A percentile compares a stretch with the other conserved stretches of the same genome.
Conservation (phyloP, 2,888 invertebrate genomes). For the Phorcus lineatus region DNA sequence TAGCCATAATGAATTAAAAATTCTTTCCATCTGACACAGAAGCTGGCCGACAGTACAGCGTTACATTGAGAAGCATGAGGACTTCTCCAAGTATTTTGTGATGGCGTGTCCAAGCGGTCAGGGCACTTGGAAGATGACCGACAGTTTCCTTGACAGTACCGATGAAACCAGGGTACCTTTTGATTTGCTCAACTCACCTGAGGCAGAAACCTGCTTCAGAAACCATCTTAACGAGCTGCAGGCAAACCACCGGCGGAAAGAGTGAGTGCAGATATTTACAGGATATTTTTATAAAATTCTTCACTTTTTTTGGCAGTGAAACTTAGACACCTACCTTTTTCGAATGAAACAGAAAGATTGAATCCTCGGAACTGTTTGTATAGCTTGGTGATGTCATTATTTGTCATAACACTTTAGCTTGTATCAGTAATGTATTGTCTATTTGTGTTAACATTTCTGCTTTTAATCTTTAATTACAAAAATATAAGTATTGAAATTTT, state of each 20-base stretch:
- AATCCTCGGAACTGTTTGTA: too few species aligned
- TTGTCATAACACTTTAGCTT: too few species aligned
- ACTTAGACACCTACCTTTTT: too few species aligned
- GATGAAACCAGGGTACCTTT: conserved; percentile 89
- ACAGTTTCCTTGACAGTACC: conserved; percentile 80
- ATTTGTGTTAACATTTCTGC: too few species aligned
- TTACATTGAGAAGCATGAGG: conserved; percentile 91
- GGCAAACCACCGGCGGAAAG: conserved; percentile 92
- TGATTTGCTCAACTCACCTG: conserved; percentile 91
- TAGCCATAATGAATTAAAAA: too few species aligned
- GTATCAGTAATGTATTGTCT: too few species aligned
- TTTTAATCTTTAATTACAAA: too few species aligned
- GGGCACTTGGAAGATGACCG: conserved; percentile 86
- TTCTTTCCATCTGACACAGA: conserved; percentile 76
- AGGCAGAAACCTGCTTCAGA: conserved; percentile 93
- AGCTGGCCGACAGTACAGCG: conserved; percentile 93
- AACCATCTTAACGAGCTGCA: conserved; percentile 93
- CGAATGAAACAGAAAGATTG: too few species aligned
- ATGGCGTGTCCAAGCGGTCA: conserved; percentile 86
- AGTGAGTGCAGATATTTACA: conserved; percentile 81
- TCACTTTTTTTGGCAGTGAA: too few species aligned
- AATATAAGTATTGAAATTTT: too few species aligned
- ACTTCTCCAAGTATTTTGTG: conserved; percentile 94
- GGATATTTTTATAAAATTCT: too few species aligned
- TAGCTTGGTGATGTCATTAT: too few species aligned